These are phyloP conservation scores for Meghimatium bilineatum DNA, from an alignment of 2,888 invertebrate genomes.

Conservation along the genomic window DNA sequence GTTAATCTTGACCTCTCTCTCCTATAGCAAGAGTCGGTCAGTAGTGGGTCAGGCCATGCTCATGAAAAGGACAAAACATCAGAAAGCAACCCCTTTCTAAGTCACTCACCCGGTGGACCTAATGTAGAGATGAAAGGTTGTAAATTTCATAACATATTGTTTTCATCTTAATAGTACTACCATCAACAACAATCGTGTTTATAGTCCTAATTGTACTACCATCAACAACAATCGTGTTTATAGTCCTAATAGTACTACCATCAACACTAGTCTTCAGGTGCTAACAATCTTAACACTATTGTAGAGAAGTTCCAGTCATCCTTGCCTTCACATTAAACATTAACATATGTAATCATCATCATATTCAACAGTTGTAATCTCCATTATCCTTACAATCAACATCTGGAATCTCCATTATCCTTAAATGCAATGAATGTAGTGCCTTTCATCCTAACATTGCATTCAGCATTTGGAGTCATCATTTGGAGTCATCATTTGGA, in stretches of 20 bases:
- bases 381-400: too few species aligned
- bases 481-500: too few species aligned
- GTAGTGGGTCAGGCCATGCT: slow-evolving; percentile 61
- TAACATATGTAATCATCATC: too few species aligned
- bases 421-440: too few species aligned
- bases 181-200: not conserved
- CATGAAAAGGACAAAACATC: slow-evolving; percentile 62
- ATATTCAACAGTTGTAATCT: too few species aligned
- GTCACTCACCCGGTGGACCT: slow-evolving; percentile 89
- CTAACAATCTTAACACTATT: too few species aligned
- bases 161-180: not conserved
- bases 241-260: not conserved
- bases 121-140: slow-evolving; percentile 96
- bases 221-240: not conserved
- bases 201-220: not conserved
- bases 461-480: too few species aligned
- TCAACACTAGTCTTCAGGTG: not conserved
- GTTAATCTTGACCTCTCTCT: not conserved
- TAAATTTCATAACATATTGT: not conserved
- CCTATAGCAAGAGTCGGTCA: slow-evolving; percentile 51
- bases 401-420: too few species aligned
- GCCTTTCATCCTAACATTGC: too few species aligned
- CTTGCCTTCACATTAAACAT: too few species aligned
- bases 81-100: slow-evolving; percentile 93
- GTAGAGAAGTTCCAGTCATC: too few species aligned